phyloP scores from a whole-genome alignment of 2,797 vertebrate genomes.

The Parotocinclus haroldoi region DNA sequence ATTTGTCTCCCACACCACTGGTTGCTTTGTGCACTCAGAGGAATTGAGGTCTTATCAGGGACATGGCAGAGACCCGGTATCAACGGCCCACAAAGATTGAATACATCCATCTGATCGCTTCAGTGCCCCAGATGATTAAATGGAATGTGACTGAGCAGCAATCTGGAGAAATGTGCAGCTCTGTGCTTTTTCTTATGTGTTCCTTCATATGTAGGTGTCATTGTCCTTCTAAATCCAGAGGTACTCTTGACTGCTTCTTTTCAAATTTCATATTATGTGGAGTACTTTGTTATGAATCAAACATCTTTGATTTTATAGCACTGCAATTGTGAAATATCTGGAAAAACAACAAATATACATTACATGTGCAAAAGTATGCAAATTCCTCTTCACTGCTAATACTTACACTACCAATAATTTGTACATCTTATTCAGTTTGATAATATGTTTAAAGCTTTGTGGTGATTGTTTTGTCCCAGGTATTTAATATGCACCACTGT shows the following conservation, averaged over 20 bases:
- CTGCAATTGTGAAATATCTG: too few species aligned
- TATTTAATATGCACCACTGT: too few species aligned
- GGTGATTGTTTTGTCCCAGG: too few species aligned
- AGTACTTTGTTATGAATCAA: too few species aligned
- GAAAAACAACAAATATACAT: too few species aligned
- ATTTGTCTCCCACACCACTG: conserved; percentile 61
- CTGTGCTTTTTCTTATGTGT: not conserved
- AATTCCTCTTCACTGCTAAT: too few species aligned
- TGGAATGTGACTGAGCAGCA: conserved; percentile 57
- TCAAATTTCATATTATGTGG: not conserved
- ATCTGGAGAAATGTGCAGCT: conserved; percentile 24
- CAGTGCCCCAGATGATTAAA: conserved; percentile 79
- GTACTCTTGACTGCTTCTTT: not conserved
- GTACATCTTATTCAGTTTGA: too few species aligned
- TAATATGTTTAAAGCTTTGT: too few species aligned
- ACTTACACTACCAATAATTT: too few species aligned
- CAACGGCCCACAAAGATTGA: conserved; percentile 65
- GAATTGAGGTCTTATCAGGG: conserved; percentile 69
- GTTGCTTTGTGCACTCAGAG: conserved; percentile 62
- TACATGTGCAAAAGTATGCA: too few species aligned
- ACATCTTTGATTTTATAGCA: too few species aligned
- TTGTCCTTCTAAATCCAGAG: conserved; percentile 6
- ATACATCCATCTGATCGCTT: conserved; percentile 65
- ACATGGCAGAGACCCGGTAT: conserved; percentile 60
- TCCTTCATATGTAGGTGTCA: not conserved